Evolutionary conservation across 30 jellyfish, hydroid and myxozoan genomes (phyloP).

Genomic region (Hydractinia symbiolongicarpus): DNA sequence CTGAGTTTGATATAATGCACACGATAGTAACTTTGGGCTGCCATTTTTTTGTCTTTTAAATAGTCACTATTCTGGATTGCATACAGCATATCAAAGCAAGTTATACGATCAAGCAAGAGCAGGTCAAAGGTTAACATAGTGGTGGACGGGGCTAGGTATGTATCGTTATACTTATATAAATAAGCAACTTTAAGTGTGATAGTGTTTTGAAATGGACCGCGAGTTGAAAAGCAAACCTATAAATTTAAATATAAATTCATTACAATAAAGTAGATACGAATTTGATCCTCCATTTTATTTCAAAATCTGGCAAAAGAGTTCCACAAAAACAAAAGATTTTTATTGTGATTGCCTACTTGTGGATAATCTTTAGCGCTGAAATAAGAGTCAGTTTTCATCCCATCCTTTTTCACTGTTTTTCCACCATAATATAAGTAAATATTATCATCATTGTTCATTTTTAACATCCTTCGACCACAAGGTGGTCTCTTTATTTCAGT

Average conservation of each 20-base stretch:
- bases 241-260: background rate
- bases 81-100: background rate
- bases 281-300: too few species aligned
- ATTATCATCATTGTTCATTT: background rate
- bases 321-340: too few species aligned
- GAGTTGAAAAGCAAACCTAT: background rate
- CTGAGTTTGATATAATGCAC: background rate
- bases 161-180: background rate
- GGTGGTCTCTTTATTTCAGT: constrained; percentile 4
- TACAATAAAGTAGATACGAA: too few species aligned
- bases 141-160: background rate
- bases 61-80: background rate
- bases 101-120: too few species aligned
- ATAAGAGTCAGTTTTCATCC: background rate
- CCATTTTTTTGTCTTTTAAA: background rate
- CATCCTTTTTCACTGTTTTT: background rate
- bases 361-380: constrained; percentile 9
- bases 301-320: too few species aligned
- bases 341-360: background rate
- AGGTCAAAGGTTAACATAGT: too few species aligned
- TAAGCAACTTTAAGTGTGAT: background rate
- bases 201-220: constrained; percentile 15
- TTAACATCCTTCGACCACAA: constrained; percentile 32
- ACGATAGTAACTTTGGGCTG: background rate
- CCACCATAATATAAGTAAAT: constrained; percentile 12